These are phyloP conservation scores for Agrilus biguttatus DNA, from an alignment of 2,888 invertebrate species.

Conservation along the genomic window DNA sequence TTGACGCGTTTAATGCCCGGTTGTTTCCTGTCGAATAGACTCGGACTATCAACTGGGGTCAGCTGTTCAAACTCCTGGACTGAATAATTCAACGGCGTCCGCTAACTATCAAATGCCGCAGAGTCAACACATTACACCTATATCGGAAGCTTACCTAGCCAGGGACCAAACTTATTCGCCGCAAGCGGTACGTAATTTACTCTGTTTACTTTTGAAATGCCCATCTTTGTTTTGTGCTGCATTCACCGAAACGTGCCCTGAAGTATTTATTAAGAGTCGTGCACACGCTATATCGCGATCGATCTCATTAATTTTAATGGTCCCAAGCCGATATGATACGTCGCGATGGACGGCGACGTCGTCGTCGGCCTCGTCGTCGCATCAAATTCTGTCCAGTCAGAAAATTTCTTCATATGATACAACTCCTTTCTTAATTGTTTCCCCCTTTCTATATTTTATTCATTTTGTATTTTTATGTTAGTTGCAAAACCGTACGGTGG, in stretches of 20 bases:
- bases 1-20: no score
- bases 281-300: neutral
- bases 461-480: no score
- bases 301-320: no score
- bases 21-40: conserved; percentile 29
- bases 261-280: neutral
- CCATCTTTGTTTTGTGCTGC: neutral
- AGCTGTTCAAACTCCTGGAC: conserved; percentile 50
- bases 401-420: no score
- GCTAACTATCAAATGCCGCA: conserved; percentile 21
- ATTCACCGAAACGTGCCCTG: no score
- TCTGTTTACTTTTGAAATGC: neutral
- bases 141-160: conserved; percentile 29
- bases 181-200: conserved; percentile 24
- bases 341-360: neutral
- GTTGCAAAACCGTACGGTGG: no score
- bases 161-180: conserved; percentile 26
- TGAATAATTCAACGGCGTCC: conserved; percentile 28
- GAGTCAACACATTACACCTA: conserved; percentile 22
- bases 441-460: no score
- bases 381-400: no score
- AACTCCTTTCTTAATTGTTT: no score
- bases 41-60: conserved; percentile 60
- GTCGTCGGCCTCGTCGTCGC: no score
- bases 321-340: neutral